Evolutionary conservation across 2,797 vertebrate species (phyloP), one percentile per base, ranked within the genome.

Genomic region (Melanotaenia nigrans): DNA sequence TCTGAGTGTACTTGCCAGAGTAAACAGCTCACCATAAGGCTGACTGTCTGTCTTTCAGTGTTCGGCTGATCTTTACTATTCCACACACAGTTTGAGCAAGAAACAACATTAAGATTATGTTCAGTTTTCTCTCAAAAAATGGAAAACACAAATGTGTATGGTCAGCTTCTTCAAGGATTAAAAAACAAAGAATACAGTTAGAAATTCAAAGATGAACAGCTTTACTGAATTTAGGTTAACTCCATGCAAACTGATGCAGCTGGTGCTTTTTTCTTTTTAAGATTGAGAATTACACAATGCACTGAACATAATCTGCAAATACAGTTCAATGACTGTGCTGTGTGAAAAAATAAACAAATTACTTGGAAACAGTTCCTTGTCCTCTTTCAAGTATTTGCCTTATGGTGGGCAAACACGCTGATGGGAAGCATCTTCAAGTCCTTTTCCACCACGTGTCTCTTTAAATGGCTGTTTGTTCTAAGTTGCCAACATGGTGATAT

Each of bases 1-100:
- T 90, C 81, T 57, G 69, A 83, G 81, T 53, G 77, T 89, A 76
- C 78, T 68, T 73, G 87, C 75, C 75, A 92, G 71, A 90, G 75
- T 81, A 90, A 90, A 89, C 71, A 80, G 40, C 45, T 75, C 65
- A 54, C 49, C 71, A 78, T 55, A 35, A 60, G 76, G 77, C 45
- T 56, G 65, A 32, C 53, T 10, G 32, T 78, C 69, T 76, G 73
- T 73, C 68, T 64, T 60, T 64, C 33, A 63, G 57, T 54, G 55
- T 25, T 22, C 22, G 63, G 20, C 22, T 25, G 25, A 71, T 65
- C 61, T 78, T 42, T 32, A 65, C 64, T 69, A 53, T 51, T 56
- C 61, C 69, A 9, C 28, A 38, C 24, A 47, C 12, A n/a, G 67
- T 36, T 16, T 33, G 25, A 53, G 45, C 57, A 72, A 63, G 6